phyloP scores from a whole-genome alignment of 2,113 vertebrate species.

The Penelope pileata region DNA sequence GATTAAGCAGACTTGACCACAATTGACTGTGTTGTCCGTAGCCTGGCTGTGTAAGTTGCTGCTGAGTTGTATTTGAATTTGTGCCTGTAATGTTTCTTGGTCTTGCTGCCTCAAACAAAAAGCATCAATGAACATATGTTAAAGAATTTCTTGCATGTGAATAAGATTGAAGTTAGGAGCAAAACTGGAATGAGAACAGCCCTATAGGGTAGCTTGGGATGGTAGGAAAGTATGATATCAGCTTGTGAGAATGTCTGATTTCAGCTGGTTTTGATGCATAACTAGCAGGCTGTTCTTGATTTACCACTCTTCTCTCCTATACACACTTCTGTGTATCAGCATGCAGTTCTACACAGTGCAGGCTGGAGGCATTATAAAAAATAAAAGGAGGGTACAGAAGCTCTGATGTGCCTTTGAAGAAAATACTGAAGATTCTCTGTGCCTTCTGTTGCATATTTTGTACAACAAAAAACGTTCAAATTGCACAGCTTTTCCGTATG shows the following conservation, averaged over 20 bases:
- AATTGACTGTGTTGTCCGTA: background rate
- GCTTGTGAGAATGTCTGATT: background rate
- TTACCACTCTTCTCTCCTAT: background rate
- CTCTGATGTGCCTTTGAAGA: background rate
- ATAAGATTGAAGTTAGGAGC: background rate
- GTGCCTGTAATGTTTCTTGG: background rate
- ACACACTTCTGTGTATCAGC: background rate
- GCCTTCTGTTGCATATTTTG: background rate
- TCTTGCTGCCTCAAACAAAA: background rate
- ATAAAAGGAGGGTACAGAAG: background rate
- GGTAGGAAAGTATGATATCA: background rate
- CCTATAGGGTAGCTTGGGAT: background rate
- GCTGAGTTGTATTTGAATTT: background rate
- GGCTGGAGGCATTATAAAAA: background rate
- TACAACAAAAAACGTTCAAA: background rate
- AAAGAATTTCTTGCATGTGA: background rate
- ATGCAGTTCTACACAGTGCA: background rate
- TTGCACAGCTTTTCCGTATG: background rate
- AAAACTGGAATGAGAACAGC: background rate
- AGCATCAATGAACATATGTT: background rate
- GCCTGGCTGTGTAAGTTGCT: background rate
- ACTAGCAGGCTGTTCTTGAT: background rate
- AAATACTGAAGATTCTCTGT: background rate
- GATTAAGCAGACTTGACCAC: background rate
- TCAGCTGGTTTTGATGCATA: background rate